Evolutionary conservation across 2,888 invertebrate species (phyloP).

Genomic region (Sipha maydis): DNA sequence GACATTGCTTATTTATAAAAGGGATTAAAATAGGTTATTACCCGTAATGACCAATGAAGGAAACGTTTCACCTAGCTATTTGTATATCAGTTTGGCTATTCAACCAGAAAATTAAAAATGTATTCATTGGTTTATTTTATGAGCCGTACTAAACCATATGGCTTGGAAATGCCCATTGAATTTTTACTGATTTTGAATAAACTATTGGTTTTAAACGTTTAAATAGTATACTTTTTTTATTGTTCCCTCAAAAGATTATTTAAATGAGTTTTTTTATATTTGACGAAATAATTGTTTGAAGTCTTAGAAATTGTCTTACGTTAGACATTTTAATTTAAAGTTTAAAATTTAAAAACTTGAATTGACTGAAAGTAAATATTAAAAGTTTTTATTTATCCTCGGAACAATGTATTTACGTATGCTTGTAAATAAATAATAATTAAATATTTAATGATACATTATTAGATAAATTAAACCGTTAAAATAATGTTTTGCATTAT

Average conservation of each 20-base stretch:
- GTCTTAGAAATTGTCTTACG: background rate
- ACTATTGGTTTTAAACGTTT: background rate
- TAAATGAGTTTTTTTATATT: background rate
- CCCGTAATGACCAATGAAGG: conserved; percentile 46
- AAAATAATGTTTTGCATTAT: no score
- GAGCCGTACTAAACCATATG: conserved; percentile 59
- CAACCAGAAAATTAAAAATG: conserved; percentile 58
- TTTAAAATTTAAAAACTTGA: background rate
- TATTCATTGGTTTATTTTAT: conserved; percentile 50
- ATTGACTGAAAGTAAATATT: background rate
- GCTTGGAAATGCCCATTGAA: conserved; percentile 27
- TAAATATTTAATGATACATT: no score
- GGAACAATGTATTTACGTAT: background rate
- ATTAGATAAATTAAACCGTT: no score
- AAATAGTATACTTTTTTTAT: conserved; percentile 4
- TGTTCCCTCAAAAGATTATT: background rate
- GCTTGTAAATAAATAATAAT: background rate
- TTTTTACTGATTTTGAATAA: conserved; percentile 26
- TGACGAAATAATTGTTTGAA: background rate
- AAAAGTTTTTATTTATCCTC: background rate
- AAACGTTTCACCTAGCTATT: conserved; percentile 47
- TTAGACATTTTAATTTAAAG: background rate
- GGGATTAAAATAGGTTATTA: conserved; percentile 49
- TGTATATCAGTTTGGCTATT: conserved; percentile 41
- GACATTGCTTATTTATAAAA: conserved; percentile 29